These are phyloP conservation scores for Leucosticte australis DNA, from an alignment of 2,113 vertebrate species.

Conservation along the genomic window DNA sequence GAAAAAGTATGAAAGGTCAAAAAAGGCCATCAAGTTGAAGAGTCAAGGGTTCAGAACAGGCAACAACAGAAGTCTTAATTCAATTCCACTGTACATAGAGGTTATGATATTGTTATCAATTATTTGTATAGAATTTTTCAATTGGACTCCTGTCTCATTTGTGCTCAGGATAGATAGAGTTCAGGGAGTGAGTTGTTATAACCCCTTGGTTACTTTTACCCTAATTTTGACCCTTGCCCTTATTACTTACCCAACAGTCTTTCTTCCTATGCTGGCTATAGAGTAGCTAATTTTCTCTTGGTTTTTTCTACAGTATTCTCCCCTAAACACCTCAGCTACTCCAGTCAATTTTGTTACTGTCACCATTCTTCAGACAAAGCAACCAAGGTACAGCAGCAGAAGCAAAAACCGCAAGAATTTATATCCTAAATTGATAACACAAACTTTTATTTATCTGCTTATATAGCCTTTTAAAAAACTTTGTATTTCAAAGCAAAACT, in stretches of 20 bases:
- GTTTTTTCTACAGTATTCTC: background rate
- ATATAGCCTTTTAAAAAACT: background rate
- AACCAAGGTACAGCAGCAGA: background rate
- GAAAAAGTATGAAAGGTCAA: background rate
- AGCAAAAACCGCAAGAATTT: background rate
- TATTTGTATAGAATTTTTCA: background rate
- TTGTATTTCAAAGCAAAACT: background rate
- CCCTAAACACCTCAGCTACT: background rate
- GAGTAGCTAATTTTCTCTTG: background rate
- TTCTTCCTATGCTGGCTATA: background rate
- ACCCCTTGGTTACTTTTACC: background rate
- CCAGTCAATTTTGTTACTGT: background rate
- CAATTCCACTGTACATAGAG: background rate
- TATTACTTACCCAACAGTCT: background rate
- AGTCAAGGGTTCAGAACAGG: background rate
- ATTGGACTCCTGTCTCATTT: background rate
- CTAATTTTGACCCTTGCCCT: background rate
- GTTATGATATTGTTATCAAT: background rate
- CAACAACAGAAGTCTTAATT: background rate
- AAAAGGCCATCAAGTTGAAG: background rate
- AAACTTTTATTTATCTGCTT: background rate
- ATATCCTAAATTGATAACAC: background rate
- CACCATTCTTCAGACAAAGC: background rate
- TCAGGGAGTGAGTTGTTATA: background rate
- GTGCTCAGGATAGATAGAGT: background rate